Conservation (phyloP, 2,888 invertebrate species). For the Nasonovia ribisnigri region DNA sequence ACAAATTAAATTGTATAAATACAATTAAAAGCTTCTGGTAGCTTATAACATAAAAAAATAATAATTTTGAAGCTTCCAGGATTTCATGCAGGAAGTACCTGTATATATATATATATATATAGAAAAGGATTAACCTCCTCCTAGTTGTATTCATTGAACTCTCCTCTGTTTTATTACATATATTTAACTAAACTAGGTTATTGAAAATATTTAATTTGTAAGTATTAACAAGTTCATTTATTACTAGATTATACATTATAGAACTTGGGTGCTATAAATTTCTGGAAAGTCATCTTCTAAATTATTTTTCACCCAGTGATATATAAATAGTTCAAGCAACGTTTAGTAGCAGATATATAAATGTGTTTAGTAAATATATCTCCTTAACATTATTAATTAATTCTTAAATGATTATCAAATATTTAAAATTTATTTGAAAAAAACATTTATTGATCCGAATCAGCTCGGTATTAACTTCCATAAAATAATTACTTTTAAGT, state of each 20-base stretch:
- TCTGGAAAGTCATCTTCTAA: neutral
- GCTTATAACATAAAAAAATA: neutral
- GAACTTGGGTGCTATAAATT: neutral
- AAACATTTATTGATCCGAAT: neutral
- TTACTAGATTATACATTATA: neutral
- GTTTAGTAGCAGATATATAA: neutral
- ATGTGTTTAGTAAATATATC: neutral
- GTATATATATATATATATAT: too few relatives aligned
- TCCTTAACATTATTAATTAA: neutral
- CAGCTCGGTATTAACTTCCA: neutral
- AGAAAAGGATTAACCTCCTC: neutral
- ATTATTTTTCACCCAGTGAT: neutral
- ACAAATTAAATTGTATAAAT: neutral
- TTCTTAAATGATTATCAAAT: neutral
- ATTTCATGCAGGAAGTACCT: too few relatives aligned
- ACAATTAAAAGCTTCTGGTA: neutral
- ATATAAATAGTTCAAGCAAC: neutral
- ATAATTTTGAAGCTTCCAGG: neutral
- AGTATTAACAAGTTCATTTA: neutral
- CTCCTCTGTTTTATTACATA: neutral
- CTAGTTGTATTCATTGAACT: neutral
- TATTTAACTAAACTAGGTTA: neutral
- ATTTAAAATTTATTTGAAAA: neutral
- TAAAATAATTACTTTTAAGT: neutral
- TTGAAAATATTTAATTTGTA: neutral